Evolutionary conservation across 2,888 invertebrate genomes (phyloP).

Genomic region (Rhaphigaster nebulosa): DNA sequence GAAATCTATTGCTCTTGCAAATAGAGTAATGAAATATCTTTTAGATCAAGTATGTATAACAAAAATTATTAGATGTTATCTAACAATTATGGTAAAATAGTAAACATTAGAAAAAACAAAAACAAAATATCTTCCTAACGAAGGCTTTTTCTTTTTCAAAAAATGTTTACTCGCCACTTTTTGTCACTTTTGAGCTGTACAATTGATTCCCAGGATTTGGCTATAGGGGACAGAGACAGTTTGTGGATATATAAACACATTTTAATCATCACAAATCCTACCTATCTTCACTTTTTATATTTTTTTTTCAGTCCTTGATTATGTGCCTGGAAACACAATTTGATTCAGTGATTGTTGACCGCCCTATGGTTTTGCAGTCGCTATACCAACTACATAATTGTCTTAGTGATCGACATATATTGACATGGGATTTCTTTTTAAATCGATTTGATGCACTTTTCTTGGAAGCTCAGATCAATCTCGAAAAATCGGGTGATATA

Average conservation of each 20-base stretch:
- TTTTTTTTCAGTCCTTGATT: slow-evolving; percentile 79
- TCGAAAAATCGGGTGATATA: slow-evolving; percentile 88
- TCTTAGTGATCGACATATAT: slow-evolving; percentile 88
- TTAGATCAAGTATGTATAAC: too few species aligned
- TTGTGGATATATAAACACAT: too few species aligned
- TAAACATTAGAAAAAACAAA: too few species aligned
- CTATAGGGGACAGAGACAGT: too few species aligned
- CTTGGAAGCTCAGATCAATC: slow-evolving; percentile 93
- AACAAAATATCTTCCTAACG: too few species aligned
- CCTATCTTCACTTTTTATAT: neutral
- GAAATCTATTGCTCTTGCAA: too few species aligned
- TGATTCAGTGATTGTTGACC: slow-evolving; percentile 95
- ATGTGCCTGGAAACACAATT: slow-evolving; percentile 98
- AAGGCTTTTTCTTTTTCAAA: too few species aligned
- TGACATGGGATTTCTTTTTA: slow-evolving; percentile 98
- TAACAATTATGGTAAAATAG: too few species aligned
- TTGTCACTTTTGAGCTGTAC: too few species aligned
- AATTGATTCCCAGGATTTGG: neutral
- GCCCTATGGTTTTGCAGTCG: slow-evolving; percentile 96
- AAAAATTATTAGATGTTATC: too few species aligned
- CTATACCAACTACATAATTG: slow-evolving; percentile 95
- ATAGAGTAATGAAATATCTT: too few species aligned
- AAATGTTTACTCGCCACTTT: too few species aligned
- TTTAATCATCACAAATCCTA: neutral
- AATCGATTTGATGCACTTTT: slow-evolving; percentile 96